phyloP scores from a whole-genome alignment of 2,113 vertebrate genomes.

The Toxotes chatareus region DNA sequence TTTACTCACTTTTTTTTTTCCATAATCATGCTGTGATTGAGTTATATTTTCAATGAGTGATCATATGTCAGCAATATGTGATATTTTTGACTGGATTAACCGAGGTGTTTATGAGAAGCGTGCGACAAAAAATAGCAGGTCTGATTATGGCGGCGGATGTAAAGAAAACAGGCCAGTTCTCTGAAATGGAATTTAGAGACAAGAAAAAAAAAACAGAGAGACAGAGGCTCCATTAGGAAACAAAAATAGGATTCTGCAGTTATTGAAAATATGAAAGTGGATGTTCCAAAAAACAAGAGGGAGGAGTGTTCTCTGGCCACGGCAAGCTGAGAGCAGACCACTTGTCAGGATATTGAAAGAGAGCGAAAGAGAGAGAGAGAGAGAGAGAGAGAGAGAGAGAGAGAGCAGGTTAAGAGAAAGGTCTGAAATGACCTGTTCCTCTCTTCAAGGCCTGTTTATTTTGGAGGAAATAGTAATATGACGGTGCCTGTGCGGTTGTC shows the following conservation, averaged over 20 bases:
- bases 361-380: slow-evolving; percentile 45
- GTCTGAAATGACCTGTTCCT: slow-evolving; percentile 65
- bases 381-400: slow-evolving; percentile 46
- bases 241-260: slow-evolving; percentile 68
- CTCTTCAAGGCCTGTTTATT: slow-evolving; percentile 72
- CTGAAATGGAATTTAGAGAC: slow-evolving; percentile 54
- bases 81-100: slow-evolving; percentile 55
- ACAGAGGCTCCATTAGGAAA: slow-evolving; percentile 63
- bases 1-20: not conserved
- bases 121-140: slow-evolving; percentile 33
- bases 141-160: slow-evolving; percentile 42
- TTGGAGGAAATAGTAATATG: slow-evolving; percentile 72
- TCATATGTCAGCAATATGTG: slow-evolving; percentile 50
- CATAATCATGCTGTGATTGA: slow-evolving; percentile 16
- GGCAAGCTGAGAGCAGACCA: slow-evolving; percentile 70
- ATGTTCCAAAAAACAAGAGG: slow-evolving; percentile 70
- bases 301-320: slow-evolving; percentile 63
- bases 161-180: slow-evolving; percentile 44
- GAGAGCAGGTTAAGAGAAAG: slow-evolving; percentile 60
- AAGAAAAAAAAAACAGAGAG: slow-evolving; percentile 4
- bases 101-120: slow-evolving; percentile 48
- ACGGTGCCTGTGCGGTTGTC: slow-evolving; percentile 59
- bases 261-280: slow-evolving; percentile 76
- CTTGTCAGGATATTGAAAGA: slow-evolving; percentile 78
- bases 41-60: slow-evolving; percentile 49